These are phyloP conservation scores for Eilema depressum DNA, from an alignment of 2,888 invertebrate species.

Conservation along the genomic window DNA sequence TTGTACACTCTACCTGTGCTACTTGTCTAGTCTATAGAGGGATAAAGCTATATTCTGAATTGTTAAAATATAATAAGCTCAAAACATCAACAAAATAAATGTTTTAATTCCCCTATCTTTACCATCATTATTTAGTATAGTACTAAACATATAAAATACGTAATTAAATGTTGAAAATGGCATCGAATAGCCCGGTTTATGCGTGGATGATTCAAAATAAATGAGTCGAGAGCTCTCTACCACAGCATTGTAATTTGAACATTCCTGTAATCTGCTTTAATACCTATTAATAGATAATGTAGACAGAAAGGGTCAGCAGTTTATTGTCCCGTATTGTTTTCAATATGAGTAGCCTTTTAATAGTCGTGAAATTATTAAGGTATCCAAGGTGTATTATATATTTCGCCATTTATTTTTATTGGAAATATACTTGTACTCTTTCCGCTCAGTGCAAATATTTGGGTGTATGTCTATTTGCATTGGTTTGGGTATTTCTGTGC, in stretches of 20 bases:
- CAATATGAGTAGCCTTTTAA: background rate
- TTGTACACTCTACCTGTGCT: no score
- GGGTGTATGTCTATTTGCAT: no score
- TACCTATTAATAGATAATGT: constrained; percentile 12
- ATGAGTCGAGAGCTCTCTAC: background rate
- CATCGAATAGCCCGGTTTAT: background rate
- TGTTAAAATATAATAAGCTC: no score
- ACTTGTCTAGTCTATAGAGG: no score
- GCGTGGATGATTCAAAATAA: constrained; percentile 8
- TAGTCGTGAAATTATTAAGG: background rate
- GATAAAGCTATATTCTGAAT: no score
- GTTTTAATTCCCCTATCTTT: no score
- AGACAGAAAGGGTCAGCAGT: background rate
- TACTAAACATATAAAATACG: background rate
- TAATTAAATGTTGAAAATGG: background rate
- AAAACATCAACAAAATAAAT: no score
- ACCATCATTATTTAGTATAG: background rate
- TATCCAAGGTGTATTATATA: background rate
- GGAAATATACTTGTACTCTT: no score
- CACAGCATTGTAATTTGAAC: background rate
- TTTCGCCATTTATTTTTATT: background rate
- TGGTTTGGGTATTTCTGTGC: no score
- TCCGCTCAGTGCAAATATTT: no score
- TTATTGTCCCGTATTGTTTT: background rate
- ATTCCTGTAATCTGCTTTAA: constrained; percentile 14